Conservation (phyloP, 2,113 vertebrate genomes). For the Mirza zaza region DNA sequence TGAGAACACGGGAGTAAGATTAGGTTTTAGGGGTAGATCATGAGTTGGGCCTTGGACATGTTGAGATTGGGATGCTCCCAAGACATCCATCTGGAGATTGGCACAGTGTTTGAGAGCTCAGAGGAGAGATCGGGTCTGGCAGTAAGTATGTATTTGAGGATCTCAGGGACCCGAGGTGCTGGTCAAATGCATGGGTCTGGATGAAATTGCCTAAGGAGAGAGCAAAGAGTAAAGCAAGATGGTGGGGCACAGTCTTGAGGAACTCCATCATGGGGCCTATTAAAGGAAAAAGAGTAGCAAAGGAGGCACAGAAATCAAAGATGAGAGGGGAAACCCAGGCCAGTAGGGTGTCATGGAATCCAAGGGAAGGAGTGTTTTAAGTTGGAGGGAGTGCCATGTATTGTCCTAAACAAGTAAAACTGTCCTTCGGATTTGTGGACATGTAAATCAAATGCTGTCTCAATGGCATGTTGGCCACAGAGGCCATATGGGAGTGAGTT, state of each 20-base stretch:
- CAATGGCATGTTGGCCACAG: not conserved
- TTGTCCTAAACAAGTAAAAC: not conserved
- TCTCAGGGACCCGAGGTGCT: not conserved
- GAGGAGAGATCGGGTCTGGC: not conserved
- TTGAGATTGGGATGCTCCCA: not conserved
- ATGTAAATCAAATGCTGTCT: not conserved
- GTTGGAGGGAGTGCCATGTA: not conserved
- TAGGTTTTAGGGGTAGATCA: not conserved
- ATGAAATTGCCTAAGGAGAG: not conserved
- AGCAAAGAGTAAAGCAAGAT: not conserved
- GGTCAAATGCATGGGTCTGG: not conserved
- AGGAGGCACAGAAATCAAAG: not conserved
- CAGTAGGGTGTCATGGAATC: not conserved
- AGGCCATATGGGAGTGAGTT: not conserved
- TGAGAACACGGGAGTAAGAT: not conserved
- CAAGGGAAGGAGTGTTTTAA: not conserved
- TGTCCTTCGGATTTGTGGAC: not conserved
- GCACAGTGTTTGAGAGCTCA: not conserved
- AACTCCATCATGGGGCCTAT: not conserved
- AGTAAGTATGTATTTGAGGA: not conserved
- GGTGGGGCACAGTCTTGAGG: not conserved
- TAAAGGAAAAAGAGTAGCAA: not conserved
- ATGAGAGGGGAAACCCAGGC: not conserved
- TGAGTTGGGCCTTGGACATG: not conserved
- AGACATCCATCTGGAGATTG: not conserved